These are phyloP conservation scores for Rhabdomys pumilio DNA, from an alignment of 2,797 vertebrate species.

Conservation along the genomic window DNA sequence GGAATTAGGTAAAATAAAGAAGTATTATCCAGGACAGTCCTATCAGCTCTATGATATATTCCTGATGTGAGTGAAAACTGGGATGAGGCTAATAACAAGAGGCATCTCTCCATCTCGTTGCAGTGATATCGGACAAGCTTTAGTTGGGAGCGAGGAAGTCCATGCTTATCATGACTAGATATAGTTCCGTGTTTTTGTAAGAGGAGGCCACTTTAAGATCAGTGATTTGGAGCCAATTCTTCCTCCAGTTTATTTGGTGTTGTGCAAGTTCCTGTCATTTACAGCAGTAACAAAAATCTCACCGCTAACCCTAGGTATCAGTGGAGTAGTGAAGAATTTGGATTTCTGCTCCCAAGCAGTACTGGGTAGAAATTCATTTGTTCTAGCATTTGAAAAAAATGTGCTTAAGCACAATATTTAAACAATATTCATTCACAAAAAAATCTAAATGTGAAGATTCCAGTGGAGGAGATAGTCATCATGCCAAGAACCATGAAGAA, in stretches of 20 bases:
- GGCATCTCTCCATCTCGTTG: not conserved
- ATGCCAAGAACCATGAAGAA: not conserved
- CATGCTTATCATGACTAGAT: not conserved
- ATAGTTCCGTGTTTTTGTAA: not conserved
- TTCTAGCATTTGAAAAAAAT: not conserved
- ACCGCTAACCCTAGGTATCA: no score
- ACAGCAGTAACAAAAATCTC: no score
- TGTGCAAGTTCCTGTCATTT: not conserved
- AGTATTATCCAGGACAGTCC: not conserved
- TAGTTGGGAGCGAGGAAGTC: not conserved
- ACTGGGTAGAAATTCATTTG: not conserved
- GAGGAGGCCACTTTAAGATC: not conserved
- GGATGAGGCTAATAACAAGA: not conserved
- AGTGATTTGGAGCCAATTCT: not conserved
- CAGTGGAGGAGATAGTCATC: not conserved
- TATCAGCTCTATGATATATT: no score
- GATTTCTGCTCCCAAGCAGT: not conserved
- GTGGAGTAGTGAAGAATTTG: not conserved
- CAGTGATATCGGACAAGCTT: not conserved
- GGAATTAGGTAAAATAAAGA: not conserved
- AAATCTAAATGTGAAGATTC: not conserved
- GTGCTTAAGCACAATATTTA: not conserved
- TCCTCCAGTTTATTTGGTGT: not conserved
- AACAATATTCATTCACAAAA: no score
- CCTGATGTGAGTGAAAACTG: not conserved